phyloP scores from a whole-genome alignment of 1,140 invertebrate genomes.

The Zaprionus ornatus region DNA sequence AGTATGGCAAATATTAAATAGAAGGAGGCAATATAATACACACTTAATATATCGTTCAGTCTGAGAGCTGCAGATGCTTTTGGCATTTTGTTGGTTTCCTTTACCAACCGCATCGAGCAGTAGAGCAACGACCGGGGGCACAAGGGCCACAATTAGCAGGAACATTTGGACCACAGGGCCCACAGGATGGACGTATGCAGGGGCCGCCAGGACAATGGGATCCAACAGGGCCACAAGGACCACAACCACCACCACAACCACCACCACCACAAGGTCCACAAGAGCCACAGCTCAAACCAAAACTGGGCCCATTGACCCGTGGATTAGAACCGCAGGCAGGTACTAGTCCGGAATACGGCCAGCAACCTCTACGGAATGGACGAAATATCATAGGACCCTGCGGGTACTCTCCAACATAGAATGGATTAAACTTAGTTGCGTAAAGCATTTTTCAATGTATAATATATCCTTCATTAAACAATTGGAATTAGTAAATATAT shows the following conservation, averaged over 20 bases:
- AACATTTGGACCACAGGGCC: constrained; percentile 19
- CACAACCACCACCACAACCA: background rate
- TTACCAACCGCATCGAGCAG: background rate
- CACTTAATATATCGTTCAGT: background rate
- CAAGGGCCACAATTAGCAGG: constrained; percentile 18
- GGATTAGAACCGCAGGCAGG: background rate
- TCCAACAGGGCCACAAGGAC: constrained; percentile 21
- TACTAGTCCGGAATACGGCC: background rate
- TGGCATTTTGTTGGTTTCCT: background rate
- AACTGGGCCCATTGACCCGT: background rate
- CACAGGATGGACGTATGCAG: constrained; percentile 12
- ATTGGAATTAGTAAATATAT: background rate
- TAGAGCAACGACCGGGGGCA: constrained; percentile 15
- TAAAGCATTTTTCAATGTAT: constrained; percentile 15
- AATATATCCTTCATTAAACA: background rate
- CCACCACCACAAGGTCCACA: constrained; percentile 1
- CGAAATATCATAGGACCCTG: constrained; percentile 10
- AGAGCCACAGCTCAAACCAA: constrained; percentile 19
- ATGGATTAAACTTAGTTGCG: constrained; percentile 15
- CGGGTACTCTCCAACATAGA: constrained; percentile 21
- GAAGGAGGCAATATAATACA: background rate
- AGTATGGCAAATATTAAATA: background rate
- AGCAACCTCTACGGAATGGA: constrained; percentile 5
- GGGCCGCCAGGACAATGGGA: background rate
- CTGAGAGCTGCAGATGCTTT: background rate